Conservation (phyloP, 1,140 invertebrate species). For the Pseudobourletiella spinata region DNA sequence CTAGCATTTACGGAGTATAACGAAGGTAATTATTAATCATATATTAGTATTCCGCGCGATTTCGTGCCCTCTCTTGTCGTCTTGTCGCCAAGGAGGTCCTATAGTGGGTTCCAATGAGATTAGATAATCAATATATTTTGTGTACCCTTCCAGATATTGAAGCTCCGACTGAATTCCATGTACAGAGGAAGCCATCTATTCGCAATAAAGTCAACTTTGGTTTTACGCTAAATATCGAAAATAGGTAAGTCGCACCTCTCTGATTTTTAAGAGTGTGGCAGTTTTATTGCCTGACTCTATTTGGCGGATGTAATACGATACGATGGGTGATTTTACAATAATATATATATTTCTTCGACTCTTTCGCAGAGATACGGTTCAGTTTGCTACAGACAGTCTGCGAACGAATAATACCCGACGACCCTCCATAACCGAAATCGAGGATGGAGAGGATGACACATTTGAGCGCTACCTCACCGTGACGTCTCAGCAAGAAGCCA, state of each 20-base stretch:
- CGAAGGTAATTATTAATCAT: conserved; percentile 45
- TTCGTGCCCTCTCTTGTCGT: too few species aligned
- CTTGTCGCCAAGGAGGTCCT: too few species aligned
- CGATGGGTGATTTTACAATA: too few species aligned
- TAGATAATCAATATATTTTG: not conserved
- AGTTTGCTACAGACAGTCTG: not conserved
- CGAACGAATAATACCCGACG: not conserved
- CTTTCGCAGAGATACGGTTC: conserved; percentile 13
- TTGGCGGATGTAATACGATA: too few species aligned
- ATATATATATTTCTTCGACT: too few species aligned
- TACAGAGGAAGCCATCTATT: conserved; percentile 37
- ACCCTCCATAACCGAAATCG: conserved; percentile 21
- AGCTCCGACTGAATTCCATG: conserved; percentile 38
- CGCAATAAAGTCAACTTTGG: conserved; percentile 55
- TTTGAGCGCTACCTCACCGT: conserved; percentile 78
- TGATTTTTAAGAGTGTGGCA: too few species aligned
- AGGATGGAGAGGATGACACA: conserved; percentile 53
- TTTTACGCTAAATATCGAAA: conserved; percentile 55
- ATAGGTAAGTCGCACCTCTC: too few species aligned
- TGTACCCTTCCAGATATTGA: conserved; percentile 42
- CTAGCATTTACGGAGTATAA: conserved; percentile 58
- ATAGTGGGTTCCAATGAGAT: too few species aligned
- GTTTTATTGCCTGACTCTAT: too few species aligned
- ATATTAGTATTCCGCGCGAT: too few species aligned
- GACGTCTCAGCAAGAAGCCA: conserved; percentile 70